phyloP scores from a whole-genome alignment of 2,888 invertebrate species.

The Germaria angustata region DNA sequence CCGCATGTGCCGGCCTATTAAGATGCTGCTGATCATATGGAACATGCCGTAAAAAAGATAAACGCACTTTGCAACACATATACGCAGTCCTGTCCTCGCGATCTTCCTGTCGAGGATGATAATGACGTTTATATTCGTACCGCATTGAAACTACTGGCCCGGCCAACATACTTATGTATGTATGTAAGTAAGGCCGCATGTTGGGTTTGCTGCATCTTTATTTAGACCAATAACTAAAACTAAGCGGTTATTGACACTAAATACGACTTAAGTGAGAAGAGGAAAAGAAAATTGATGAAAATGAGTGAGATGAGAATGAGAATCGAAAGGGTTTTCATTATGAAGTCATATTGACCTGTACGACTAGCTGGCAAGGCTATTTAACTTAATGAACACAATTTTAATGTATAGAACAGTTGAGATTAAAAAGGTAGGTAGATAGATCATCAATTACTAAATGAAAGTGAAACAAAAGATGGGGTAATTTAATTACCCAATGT shows the following conservation, averaged over 20 bases:
- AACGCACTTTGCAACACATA: conserved; percentile 6
- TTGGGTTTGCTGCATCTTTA: conserved; percentile 27
- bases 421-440: background rate
- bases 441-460: background rate
- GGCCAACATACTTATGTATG: conserved; percentile 15
- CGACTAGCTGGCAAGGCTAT: conserved; percentile 38
- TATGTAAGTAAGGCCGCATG: conserved; percentile 11
- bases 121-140: conserved; percentile 36
- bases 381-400: conserved; percentile 40
- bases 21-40: conserved; percentile 23
- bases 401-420: background rate
- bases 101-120: conserved; percentile 8
- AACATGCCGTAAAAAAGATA: conserved; percentile 7
- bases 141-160: conserved; percentile 24
- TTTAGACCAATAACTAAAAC: conserved; percentile 40
- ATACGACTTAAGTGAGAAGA: conserved; percentile 26
- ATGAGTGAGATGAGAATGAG: conserved; percentile 44
- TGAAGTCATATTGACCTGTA: conserved; percentile 2
- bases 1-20: conserved; percentile 51
- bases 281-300: conserved; percentile 50
- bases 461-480: no score
- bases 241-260: conserved; percentile 59
- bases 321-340: conserved; percentile 34
- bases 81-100: background rate
- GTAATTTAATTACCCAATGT: no score